Evolutionary conservation across 2,113 vertebrate species (phyloP), one percentile per base, ranked within the genome.

Genomic region (Falcunculus frontatus): DNA sequence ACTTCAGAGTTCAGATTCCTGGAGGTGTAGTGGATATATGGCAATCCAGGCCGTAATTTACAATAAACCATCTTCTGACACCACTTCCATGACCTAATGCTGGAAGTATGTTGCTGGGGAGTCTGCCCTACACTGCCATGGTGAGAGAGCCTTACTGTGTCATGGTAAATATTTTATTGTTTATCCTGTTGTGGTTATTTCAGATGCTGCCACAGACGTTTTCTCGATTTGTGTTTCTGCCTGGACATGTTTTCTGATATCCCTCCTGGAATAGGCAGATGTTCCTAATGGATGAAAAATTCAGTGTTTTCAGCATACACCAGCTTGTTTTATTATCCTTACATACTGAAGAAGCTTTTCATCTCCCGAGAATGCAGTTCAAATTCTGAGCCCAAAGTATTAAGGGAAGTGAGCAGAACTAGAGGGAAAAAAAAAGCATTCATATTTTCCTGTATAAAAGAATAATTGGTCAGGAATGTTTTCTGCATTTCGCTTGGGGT

Each of bases 1-100:
- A 87, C 96, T 94, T 94, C 90, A 96, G 95, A 92, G 89, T 87
- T 97, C 95, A 97, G 95, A 95, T 95, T 97, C 95, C 95, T 96
- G 76, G 92, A 97, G 96, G 95, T 97, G 95, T 95, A 95, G 79
- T 96, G 90, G 96, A 97, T 96, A 90, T 93, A 91, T 95, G 86
- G 93, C 90, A 94, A 96, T 89, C 75, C 63, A 73, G 89, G 79
- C 87, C 55, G 1, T 95, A 96, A 97, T 95, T 97, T 97, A 95
- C 82, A 95, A 94, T 94, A 90, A 93, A 94, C 95, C 87, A 81
- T 95, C 80, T 93, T 96, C 95, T 89, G 75, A 89, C 86, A 95
- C 83, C 63, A 23, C 35, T 92, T 95, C 75, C 92, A 86, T 95
- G 94, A 96, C 88, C 90, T 94, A 85, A 96, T 91, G 83, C 65